phyloP scores from a whole-genome alignment of 2,113 vertebrate species.

The Poicephalus meyeri region DNA sequence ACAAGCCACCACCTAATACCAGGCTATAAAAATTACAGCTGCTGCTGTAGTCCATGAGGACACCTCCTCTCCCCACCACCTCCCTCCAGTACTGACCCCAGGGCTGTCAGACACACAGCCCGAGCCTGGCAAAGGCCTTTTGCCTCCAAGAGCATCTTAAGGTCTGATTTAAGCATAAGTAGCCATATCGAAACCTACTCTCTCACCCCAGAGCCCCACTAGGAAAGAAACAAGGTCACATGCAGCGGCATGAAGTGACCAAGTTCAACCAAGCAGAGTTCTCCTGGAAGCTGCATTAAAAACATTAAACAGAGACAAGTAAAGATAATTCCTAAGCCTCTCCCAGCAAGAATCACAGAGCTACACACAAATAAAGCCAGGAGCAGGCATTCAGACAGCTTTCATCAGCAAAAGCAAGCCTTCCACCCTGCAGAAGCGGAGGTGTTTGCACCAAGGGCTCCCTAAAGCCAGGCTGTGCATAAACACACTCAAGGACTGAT shows the following conservation, averaged over 20 bases:
- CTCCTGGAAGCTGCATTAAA: neutral
- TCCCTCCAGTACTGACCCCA: neutral
- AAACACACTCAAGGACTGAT: neutral
- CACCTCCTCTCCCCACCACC: neutral
- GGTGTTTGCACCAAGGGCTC: neutral
- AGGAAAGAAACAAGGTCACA: neutral
- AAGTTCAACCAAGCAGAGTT: neutral
- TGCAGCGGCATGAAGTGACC: rapidly evolving
- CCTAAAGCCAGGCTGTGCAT: neutral
- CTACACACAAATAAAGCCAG: neutral
- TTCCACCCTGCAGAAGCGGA: neutral
- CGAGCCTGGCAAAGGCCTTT: neutral
- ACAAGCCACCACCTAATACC: neutral
- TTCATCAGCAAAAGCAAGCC: neutral
- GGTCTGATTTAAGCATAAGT: rapidly evolving
- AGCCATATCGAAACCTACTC: neutral
- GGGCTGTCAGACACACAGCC: neutral
- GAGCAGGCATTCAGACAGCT: neutral
- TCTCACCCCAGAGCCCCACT: rapidly evolving
- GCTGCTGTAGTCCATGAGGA: neutral
- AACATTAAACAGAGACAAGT: neutral
- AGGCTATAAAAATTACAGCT: neutral
- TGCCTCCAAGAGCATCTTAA: neutral
- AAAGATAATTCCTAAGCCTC: neutral
- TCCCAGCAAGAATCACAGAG: neutral